A percentile compares a stretch with the other conserved stretches of the same genome.
phyloP scores from a whole-genome alignment of 2,113 vertebrate genomes.

The Ammodytes dubius region DNA sequence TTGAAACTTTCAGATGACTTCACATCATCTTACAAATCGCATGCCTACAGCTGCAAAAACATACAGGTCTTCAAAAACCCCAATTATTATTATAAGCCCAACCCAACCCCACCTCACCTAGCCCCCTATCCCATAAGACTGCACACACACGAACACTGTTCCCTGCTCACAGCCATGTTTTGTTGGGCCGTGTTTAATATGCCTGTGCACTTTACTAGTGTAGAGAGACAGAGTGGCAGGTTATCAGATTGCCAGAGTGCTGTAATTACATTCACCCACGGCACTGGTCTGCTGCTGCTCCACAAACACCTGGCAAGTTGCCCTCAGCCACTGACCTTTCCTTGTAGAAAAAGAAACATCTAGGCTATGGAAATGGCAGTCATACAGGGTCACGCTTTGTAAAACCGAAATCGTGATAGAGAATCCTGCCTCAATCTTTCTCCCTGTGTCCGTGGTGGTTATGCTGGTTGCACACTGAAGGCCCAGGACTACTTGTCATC shows the following conservation, averaged over 20 bases:
- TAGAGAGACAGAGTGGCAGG: constrained; percentile 77
- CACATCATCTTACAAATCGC: neutral
- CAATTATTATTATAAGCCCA: neutral
- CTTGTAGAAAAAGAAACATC: constrained; percentile 11
- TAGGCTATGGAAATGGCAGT: constrained; percentile 49
- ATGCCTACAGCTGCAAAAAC: neutral
- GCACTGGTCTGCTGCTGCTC: constrained; percentile 67
- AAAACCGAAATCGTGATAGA: constrained; percentile 16
- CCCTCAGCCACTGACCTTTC: constrained; percentile 73
- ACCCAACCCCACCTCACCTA: neutral
- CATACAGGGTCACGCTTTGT: constrained; percentile 13
- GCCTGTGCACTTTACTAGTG: constrained; percentile 65
- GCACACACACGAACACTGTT: constrained; percentile 4
- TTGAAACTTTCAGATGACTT: neutral
- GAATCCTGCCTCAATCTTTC: neutral
- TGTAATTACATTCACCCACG: constrained; percentile 78
- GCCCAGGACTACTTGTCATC: constrained; percentile 37
- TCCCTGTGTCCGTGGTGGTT: neutral
- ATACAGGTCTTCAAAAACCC: constrained; percentile 1
- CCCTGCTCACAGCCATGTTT: constrained; percentile 40
- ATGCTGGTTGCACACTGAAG: neutral
- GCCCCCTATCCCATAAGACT: neutral
- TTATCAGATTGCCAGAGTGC: constrained; percentile 78
- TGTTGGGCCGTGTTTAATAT: constrained; percentile 75
- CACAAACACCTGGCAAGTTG: constrained; percentile 75